Evolutionary conservation across 2,113 vertebrate species (phyloP).

Genomic region (Tonatia bakeri): DNA sequence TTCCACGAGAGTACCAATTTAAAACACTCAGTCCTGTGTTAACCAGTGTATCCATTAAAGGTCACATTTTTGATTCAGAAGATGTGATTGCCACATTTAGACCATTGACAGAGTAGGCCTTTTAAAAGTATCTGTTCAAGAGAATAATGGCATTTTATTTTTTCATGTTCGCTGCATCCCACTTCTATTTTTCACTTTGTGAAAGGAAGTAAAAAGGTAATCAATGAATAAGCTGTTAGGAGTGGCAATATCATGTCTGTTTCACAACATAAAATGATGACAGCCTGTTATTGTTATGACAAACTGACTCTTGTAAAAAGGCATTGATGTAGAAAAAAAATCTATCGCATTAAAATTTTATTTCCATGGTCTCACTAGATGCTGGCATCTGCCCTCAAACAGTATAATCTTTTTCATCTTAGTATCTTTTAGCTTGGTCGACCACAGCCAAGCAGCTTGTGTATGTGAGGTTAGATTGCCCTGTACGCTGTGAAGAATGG

Average conservation of each 20-base stretch:
- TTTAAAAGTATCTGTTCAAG: not conserved
- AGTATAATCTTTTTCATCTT: not conserved
- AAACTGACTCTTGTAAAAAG: constrained; percentile 43
- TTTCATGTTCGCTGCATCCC: not conserved
- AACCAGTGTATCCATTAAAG: not conserved
- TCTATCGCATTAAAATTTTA: constrained; percentile 53
- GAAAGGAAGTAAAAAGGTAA: constrained; percentile 41
- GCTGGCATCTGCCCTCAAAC: constrained; percentile 18
- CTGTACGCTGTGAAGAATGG: not conserved
- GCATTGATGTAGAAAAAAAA: constrained; percentile 46
- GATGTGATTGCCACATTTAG: not conserved
- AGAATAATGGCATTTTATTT: constrained; percentile 18
- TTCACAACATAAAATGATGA: constrained; percentile 31
- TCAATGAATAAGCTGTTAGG: constrained; percentile 46
- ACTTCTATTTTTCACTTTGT: not conserved
- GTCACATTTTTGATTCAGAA: constrained; percentile 24
- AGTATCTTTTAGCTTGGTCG: not conserved
- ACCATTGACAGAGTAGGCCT: not conserved
- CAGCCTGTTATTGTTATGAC: not conserved
- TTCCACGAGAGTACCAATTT: not conserved
- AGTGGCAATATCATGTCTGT: not conserved
- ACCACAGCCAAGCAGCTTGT: not conserved
- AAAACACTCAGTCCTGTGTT: not conserved
- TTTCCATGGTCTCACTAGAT: constrained; percentile 16
- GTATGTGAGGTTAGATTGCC: not conserved